These are phyloP conservation scores for Hydropotes inermis DNA, from an alignment of 2,113 vertebrate genomes.

Conservation along the genomic window DNA sequence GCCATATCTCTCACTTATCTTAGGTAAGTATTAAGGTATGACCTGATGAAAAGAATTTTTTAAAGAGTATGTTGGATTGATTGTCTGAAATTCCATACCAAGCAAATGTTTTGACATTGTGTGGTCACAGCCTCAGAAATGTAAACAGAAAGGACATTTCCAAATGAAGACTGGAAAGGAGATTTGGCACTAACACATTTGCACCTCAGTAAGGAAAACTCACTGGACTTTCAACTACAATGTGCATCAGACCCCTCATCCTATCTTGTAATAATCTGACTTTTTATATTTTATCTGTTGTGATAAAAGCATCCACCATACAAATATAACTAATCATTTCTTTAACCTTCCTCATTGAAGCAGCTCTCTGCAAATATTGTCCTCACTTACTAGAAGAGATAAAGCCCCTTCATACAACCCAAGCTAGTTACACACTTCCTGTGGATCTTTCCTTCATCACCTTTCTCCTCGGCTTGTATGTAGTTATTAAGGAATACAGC, in stretches of 20 bases:
- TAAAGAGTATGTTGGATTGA: not conserved
- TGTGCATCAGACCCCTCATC: not conserved
- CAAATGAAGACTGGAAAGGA: not conserved
- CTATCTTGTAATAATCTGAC: not conserved
- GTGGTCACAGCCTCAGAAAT: not conserved
- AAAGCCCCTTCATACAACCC: not conserved
- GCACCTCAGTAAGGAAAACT: not conserved
- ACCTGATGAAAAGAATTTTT: not conserved
- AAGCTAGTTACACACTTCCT: not conserved
- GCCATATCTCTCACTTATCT: not conserved
- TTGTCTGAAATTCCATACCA: not conserved
- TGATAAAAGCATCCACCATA: not conserved
- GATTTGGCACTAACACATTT: not conserved
- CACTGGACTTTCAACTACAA: not conserved
- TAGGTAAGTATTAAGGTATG: not conserved
- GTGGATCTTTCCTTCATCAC: not conserved
- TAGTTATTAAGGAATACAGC: not conserved
- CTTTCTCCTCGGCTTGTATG: not conserved
- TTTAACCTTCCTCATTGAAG: constrained; percentile 23
- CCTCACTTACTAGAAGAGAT: not conserved
- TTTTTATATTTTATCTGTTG: not conserved
- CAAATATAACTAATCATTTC: not conserved
- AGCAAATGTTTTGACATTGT: not conserved
- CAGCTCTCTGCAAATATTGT: not conserved
- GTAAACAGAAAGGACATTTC: not conserved